Evolutionary conservation across 2,797 vertebrate species (phyloP).

Genomic region (Bufotes viridis): DNA sequence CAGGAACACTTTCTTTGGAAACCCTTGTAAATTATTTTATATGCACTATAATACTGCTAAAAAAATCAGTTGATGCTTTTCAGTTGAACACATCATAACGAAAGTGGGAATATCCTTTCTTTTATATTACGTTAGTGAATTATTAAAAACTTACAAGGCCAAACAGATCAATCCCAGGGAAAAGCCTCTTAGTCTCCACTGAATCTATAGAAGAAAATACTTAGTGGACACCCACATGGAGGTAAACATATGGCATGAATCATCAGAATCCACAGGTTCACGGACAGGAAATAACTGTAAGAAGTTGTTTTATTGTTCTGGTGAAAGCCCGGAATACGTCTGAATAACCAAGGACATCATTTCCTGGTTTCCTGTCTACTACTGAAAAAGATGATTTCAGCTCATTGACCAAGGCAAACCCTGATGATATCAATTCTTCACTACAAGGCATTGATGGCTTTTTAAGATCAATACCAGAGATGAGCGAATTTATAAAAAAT

Average conservation of each 20-base stretch:
- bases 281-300: not conserved
- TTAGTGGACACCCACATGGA: slow-evolving; percentile 15
- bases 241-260: not conserved
- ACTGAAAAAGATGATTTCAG: not conserved
- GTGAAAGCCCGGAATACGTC: not conserved
- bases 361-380: not conserved
- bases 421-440: slow-evolving; percentile 2
- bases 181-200: not conserved
- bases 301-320: not conserved
- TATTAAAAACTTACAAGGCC: slow-evolving; percentile 11
- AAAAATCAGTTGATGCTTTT: not conserved
- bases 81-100: not conserved
- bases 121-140: slow-evolving; percentile 6
- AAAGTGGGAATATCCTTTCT: not conserved
- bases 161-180: not conserved
- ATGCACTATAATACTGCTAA: not conserved
- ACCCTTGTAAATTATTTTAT: not conserved
- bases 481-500: too few relatives aligned
- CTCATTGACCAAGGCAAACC: not conserved
- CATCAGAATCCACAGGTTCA: not conserved
- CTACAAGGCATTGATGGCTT: not conserved
- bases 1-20: not conserved
- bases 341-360: slow-evolving; percentile 32
- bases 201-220: not conserved
- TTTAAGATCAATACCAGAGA: not conserved